phyloP scores from a whole-genome alignment of 2,113 vertebrate genomes.

The Phrynosoma platyrhinos region DNA sequence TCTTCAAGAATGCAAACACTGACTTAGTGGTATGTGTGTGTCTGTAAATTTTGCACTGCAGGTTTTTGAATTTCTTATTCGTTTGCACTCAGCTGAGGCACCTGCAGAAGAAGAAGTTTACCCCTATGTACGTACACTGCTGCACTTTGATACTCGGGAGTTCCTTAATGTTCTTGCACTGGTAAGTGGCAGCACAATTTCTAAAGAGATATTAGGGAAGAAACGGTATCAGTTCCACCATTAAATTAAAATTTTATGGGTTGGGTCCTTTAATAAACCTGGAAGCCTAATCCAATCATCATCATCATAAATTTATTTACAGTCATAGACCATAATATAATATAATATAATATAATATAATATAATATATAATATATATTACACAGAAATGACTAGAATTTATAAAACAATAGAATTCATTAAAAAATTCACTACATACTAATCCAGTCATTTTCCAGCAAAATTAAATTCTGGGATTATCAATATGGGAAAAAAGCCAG shows the following conservation, averaged over 20 bases:
- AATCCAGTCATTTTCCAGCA: too few relatives aligned
- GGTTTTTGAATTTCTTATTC: slow-evolving; percentile 97
- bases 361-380: too few relatives aligned
- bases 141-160: slow-evolving; percentile 96
- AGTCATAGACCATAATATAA: too few relatives aligned
- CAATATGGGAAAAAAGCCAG: too few relatives aligned
- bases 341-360: too few relatives aligned
- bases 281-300: too few relatives aligned
- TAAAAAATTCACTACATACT: too few relatives aligned
- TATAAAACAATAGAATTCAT: too few relatives aligned
- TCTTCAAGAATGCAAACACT: background rate
- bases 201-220: background rate
- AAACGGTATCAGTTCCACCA: background rate
- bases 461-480: too few relatives aligned
- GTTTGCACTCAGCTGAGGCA: slow-evolving; percentile 89
- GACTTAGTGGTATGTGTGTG: background rate
- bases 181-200: slow-evolving; percentile 77
- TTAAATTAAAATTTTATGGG: background rate
- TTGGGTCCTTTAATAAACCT: background rate
- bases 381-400: too few relatives aligned
- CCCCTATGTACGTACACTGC: slow-evolving; percentile 89
- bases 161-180: slow-evolving; percentile 97
- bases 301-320: too few relatives aligned
- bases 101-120: slow-evolving; percentile 91
- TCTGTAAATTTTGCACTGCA: slow-evolving; percentile 56